These are phyloP conservation scores for Cephus sareptanus DNA, from an alignment of 2,888 invertebrate genomes.

Conservation along the genomic window DNA sequence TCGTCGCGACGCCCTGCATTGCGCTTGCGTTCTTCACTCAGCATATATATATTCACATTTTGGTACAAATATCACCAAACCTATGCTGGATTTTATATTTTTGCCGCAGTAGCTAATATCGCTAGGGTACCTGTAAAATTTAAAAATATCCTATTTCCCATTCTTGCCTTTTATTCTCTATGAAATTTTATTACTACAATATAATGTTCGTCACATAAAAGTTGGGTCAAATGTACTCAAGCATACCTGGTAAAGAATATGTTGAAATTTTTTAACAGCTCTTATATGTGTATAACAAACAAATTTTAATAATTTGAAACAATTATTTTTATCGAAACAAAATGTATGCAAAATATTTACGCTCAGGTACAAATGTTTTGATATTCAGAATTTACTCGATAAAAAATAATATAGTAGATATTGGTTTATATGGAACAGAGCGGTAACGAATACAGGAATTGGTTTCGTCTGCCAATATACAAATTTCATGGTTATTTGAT, in stretches of 20 bases:
- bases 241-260: neutral
- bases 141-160: neutral
- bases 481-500: neutral
- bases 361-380: neutral
- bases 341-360: neutral
- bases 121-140: neutral
- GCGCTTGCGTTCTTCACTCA: constrained; percentile 25
- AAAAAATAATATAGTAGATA: neutral
- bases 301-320: neutral
- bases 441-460: neutral
- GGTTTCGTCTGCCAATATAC: neutral
- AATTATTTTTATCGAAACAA: neutral
- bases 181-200: neutral
- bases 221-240: neutral
- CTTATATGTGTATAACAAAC: neutral
- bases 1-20: constrained; percentile 27
- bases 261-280: neutral
- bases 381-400: neutral
- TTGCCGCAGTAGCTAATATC: neutral
- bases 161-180: neutral
- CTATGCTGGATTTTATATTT: too few relatives aligned
- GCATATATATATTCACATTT: too few relatives aligned
- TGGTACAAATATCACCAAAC: too few relatives aligned
- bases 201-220: neutral
- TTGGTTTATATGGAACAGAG: neutral